Percentiles rank a stretch among this genome's conserved stretches.
phyloP scores from a whole-genome alignment of 2,113 vertebrate species.

The Aphyosemion australe region DNA sequence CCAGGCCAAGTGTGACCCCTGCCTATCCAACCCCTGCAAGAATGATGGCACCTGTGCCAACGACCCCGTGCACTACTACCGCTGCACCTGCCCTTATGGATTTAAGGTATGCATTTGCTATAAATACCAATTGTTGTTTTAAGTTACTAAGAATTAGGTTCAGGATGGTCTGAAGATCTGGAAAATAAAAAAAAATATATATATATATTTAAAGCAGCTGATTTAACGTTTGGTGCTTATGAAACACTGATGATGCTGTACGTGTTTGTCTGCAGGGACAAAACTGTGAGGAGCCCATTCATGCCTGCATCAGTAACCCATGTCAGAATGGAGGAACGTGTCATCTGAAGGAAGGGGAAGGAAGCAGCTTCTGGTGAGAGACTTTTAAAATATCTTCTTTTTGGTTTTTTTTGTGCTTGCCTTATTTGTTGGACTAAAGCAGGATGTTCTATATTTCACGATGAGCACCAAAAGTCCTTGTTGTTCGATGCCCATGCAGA shows the following conservation, averaged over 20 bases:
- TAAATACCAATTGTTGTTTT: not conserved
- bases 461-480: too few relatives aligned
- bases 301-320: conserved; percentile 93
- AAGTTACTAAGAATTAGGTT: not conserved
- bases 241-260: conserved; percentile 16
- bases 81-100: conserved; percentile 94
- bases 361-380: conserved; percentile 91
- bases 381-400: not conserved
- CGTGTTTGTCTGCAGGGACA: conserved; percentile 82
- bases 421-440: too few relatives aligned
- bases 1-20: conserved; percentile 96
- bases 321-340: conserved; percentile 93
- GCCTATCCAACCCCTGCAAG: conserved; percentile 94
- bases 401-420: too few relatives aligned
- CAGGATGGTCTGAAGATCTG: too few relatives aligned
- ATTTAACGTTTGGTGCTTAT: not conserved
- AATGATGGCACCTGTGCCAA: conserved; percentile 95
- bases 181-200: not conserved
- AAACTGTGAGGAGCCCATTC: conserved; percentile 93
- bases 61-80: conserved; percentile 94
- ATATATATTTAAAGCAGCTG: not conserved
- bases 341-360: conserved; percentile 93
- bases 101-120: conserved; percentile 85
- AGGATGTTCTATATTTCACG: too few relatives aligned
- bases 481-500: too few relatives aligned